A percentile compares a stretch with the other conserved stretches of the same genome.
Conservation (phyloP, 1,140 invertebrate species). For the Gonatopus flavifemur region DNA sequence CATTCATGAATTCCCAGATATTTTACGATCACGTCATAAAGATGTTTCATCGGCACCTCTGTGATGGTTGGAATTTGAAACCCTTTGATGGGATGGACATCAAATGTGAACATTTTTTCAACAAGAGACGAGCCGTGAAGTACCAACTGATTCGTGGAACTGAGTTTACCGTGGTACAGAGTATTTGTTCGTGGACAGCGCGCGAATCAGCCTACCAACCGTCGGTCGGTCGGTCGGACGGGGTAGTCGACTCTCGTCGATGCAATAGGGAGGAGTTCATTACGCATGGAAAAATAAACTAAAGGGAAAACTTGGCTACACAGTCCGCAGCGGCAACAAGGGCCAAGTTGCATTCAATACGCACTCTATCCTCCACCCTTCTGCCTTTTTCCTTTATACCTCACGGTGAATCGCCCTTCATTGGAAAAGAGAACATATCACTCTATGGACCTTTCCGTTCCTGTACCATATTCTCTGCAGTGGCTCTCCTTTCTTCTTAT, state of each 20-base stretch:
- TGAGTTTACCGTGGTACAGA: no score
- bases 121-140: no score
- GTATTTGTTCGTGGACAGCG: conserved; percentile 22
- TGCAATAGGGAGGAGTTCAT: conserved; percentile 37
- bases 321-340: conserved; percentile 22
- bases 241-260: conserved; percentile 29
- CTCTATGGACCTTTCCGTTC: background rate
- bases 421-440: conserved; percentile 23
- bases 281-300: conserved; percentile 44
- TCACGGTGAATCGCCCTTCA: conserved; percentile 24
- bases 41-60: no score
- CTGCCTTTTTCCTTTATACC: conserved; percentile 26
- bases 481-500: conserved; percentile 1
- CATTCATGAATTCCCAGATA: no score
- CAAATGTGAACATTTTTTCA: conserved; percentile 9
- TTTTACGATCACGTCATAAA: no score
- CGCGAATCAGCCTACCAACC: conserved; percentile 2
- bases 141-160: conserved; percentile 33
- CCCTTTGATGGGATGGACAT: background rate
- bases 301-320: conserved; percentile 29
- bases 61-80: no score
- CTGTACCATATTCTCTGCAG: background rate
- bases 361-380: background rate
- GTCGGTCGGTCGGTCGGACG: conserved; percentile 6
- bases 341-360: conserved; percentile 29